Conservation (phyloP, 2,113 vertebrate species). For the Cyrtonyx montezumae region DNA sequence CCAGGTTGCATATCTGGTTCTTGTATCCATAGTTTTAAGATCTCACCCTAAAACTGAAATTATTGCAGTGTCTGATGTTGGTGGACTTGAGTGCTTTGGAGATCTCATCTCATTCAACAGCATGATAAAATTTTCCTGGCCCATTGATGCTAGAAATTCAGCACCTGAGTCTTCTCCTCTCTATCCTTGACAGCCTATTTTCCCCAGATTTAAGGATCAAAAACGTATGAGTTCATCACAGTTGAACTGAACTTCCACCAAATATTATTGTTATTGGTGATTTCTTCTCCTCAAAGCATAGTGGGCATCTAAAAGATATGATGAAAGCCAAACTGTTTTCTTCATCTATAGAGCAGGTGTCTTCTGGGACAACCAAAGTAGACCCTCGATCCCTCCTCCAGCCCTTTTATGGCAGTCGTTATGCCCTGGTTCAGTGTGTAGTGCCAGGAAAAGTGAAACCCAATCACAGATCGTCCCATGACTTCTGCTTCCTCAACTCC, state of each 20-base stretch:
- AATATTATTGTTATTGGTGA: background rate
- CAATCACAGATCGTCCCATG: background rate
- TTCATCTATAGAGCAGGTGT: background rate
- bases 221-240: background rate
- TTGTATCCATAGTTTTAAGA: background rate
- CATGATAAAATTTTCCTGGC: background rate
- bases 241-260: background rate
- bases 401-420: background rate
- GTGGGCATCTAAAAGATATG: background rate
- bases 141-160: background rate
- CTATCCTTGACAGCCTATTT: background rate
- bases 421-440: background rate
- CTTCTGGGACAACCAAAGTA: background rate
- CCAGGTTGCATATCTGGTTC: background rate
- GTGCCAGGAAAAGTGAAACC: background rate
- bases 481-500: background rate
- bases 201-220: background rate
- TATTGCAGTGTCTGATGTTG: background rate
- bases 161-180: background rate
- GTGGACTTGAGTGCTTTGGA: background rate
- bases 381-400: background rate
- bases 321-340: background rate
- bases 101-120: rapidly evolving
- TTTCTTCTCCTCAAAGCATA: background rate
- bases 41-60: background rate